Evolutionary conservation across 2,113 vertebrate genomes (phyloP).

Genomic region (Calyptomena viridis): DNA sequence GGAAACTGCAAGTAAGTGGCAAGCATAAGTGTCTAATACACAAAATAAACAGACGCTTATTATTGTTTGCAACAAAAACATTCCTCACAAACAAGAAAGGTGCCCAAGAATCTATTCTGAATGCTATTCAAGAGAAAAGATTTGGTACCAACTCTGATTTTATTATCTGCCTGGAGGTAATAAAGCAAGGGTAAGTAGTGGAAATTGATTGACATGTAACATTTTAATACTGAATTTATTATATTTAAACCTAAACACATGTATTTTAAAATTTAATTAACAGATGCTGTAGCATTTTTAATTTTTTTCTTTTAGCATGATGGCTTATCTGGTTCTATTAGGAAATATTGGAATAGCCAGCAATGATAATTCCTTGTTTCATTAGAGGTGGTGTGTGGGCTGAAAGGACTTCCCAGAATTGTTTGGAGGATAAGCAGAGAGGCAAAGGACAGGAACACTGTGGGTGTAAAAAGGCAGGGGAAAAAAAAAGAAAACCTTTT

Average conservation of each 20-base stretch:
- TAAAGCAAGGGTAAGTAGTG: not conserved
- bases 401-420: not conserved
- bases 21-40: not conserved
- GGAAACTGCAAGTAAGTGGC: not conserved
- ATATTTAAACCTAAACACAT: not conserved
- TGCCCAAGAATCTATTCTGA: not conserved
- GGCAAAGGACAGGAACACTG: not conserved
- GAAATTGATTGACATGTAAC: not conserved
- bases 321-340: not conserved
- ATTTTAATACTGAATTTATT: not conserved
- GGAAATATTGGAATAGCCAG: not conserved
- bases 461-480: not conserved
- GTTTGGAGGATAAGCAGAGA: not conserved
- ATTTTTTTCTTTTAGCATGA: not conserved
- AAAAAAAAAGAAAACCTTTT: not conserved
- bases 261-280: not conserved
- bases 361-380: not conserved
- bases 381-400: not conserved
- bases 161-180: not conserved
- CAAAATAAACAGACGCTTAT: not conserved
- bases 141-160: not conserved
- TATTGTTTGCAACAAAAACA: not conserved
- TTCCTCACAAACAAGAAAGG: not conserved
- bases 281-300: not conserved
- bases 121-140: not conserved